A percentile compares a stretch with the other conserved stretches of the same genome.
These are phyloP conservation scores for Holothuria scabra DNA, from an alignment of 53 echinoderm and acorn worm genomes.

Conservation along the genomic window DNA sequence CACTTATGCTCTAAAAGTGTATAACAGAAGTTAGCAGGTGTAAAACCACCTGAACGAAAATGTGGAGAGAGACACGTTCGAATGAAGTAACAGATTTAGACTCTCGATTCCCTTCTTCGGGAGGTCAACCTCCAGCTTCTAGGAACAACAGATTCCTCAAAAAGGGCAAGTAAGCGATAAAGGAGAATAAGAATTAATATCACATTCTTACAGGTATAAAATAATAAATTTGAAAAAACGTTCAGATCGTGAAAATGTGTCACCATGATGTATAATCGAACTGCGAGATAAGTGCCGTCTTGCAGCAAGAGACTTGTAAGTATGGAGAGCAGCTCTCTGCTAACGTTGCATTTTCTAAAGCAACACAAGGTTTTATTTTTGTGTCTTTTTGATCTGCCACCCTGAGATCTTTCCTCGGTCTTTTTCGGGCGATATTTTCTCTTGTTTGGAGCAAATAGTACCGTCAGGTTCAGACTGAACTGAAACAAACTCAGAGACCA, in stretches of 20 bases:
- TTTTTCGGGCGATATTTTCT: neutral
- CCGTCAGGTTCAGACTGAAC: neutral
- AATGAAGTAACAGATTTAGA: too few species aligned
- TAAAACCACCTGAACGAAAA: too few species aligned
- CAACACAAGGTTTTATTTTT: neutral
- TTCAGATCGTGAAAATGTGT: neutral
- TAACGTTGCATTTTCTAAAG: neutral
- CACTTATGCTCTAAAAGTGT: too few species aligned
- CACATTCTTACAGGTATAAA: constrained; percentile 22
- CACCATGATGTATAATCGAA: constrained; percentile 2
- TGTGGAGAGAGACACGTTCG: too few species aligned
- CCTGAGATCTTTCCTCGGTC: neutral
- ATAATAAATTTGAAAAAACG: constrained; percentile 14
- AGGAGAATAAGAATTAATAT: neutral
- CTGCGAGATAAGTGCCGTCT: constrained; percentile 25
- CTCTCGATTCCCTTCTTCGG: too few species aligned
- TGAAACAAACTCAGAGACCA: constrained; percentile 30
- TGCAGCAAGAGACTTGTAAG: constrained; percentile 10
- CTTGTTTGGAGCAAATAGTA: neutral
- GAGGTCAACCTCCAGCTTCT: neutral
- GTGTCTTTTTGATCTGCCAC: too few species aligned
- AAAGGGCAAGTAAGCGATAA: neutral
- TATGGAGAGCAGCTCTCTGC: constrained; percentile 1
- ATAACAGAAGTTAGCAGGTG: too few species aligned
- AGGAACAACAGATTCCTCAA: neutral